These are phyloP conservation scores for Habropoda laboriosa DNA, from an alignment of 1,140 invertebrate genomes.

Conservation along the genomic window DNA sequence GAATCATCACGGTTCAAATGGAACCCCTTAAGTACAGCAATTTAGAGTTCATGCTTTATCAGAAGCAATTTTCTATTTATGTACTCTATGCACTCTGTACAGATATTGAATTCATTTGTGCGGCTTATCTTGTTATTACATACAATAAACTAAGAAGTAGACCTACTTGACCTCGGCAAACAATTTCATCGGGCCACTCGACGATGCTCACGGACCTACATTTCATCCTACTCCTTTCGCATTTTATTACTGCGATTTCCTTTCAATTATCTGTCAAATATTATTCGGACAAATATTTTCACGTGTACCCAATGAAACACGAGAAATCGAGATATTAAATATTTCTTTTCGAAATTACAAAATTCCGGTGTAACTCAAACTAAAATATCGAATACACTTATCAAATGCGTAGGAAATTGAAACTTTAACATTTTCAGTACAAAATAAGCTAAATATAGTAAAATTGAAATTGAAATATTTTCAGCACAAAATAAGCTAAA, in stretches of 20 bases:
- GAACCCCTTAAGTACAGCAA: background rate
- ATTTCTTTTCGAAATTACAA: no score
- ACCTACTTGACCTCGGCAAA: slow-evolving; percentile 30
- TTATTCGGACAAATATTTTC: background rate
- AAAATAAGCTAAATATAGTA: no score
- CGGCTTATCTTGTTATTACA: slow-evolving; percentile 31
- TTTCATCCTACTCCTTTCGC: background rate
- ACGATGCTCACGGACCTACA: background rate
- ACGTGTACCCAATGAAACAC: background rate
- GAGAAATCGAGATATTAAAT: no score
- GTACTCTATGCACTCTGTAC: background rate
- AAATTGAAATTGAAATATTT: no score
- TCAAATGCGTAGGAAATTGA: no score
- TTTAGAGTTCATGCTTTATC: background rate
- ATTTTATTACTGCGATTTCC: background rate
- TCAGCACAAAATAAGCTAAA: no score
- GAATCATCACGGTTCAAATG: background rate
- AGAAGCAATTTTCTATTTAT: slow-evolving; percentile 32
- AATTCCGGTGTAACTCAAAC: no score
- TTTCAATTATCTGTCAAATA: background rate
- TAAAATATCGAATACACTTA: no score
- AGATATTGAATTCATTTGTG: slow-evolving; percentile 40
- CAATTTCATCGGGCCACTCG: slow-evolving; percentile 24
- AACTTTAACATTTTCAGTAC: no score
- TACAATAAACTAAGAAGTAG: slow-evolving; percentile 44